Base-by-base conservation (phyloP, 2,888 invertebrate species). In the Erebia palarica region DNA sequence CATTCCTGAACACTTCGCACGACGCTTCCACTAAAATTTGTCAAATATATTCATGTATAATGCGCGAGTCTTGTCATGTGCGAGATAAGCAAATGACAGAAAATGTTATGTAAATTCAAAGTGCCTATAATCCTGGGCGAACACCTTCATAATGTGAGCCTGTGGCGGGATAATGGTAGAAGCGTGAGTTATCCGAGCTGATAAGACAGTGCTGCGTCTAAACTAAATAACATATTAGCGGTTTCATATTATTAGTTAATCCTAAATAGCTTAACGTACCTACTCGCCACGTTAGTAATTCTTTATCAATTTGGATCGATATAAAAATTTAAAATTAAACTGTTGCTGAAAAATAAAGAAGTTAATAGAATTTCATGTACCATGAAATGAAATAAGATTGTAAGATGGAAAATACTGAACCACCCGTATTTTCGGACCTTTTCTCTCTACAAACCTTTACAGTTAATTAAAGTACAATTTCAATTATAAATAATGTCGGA, bases 21-120 rank as follows among this genome's bases (percentile, higher is more conserved):
- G 79, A 79, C 81, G 83, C 78, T 81, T 82, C 81, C 82, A 85
- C 85, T 86, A 86, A 91, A 89, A 89, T 87, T 90, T 90, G 86
- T 91, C 89, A 89, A 90, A 89, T 88, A 86, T 90, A 90, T 91
- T 91, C 89, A 86, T 85, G 87, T 86, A 84, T 89, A 88, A 90
- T 91, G 87, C 86, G 87, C 89, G 83, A 86, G 86, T 86, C 85
- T 88, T 90, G 90, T 90, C 91, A 91, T 86, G 87, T 88, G 87
- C 87, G 82, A 88, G 92, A 92, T 92, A 92, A 92, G 91, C 90
- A 89, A 92, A 92, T 91, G 90, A 92, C 89, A 89, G 87, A 91
- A 92, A 90, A 91, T 90, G 91, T 88, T 90, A 91, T 92, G 90
- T 90, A 88, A 91, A 92, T 92, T 87, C 85, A 83, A 86, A 86